A percentile compares a stretch with the other conserved stretches of the same genome.
phyloP scores from a whole-genome alignment of 2,113 vertebrate genomes.

The Capreolus pygargus region DNA sequence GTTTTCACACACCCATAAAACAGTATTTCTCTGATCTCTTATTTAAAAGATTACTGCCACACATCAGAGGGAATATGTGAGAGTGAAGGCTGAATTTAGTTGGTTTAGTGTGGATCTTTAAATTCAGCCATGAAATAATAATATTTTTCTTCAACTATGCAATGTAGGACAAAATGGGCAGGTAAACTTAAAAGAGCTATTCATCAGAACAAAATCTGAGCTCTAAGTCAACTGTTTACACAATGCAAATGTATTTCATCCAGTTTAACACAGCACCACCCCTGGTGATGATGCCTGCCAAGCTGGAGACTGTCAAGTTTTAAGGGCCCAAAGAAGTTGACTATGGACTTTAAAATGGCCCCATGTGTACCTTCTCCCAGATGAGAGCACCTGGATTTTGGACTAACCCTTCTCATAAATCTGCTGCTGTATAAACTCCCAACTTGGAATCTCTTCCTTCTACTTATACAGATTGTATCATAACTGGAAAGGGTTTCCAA shows the following conservation, averaged over 20 bases:
- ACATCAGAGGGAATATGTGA: conserved; percentile 31
- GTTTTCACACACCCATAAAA: conserved; percentile 36
- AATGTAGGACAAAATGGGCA: conserved; percentile 64
- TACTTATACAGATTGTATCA: conserved; percentile 46
- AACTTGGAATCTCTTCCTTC: conserved; percentile 10
- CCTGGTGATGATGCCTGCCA: neutral
- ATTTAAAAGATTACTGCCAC: conserved; percentile 61
- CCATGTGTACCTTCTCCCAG: conserved; percentile 34
- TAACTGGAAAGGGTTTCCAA: conserved; percentile 71
- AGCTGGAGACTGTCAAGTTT: neutral
- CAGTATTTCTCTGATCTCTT: conserved; percentile 30
- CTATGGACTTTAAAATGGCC: neutral
- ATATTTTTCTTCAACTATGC: conserved; percentile 68
- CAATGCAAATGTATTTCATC: conserved; percentile 1
- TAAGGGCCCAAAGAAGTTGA: neutral
- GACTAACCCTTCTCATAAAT: neutral
- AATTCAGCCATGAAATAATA: conserved; percentile 62
- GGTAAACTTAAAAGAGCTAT: conserved; percentile 66
- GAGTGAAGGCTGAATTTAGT: conserved; percentile 60
- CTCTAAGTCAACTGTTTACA: conserved; percentile 70
- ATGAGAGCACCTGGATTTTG: conserved; percentile 14
- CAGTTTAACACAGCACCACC: conserved; percentile 34
- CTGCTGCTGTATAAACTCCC: neutral
- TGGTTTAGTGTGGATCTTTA: conserved; percentile 57
- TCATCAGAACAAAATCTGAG: conserved; percentile 63